A percentile compares a stretch with the other conserved stretches of the same genome.
Conservation (phyloP, 2,797 vertebrate species). For the Acipenser transmontanus region DNA sequence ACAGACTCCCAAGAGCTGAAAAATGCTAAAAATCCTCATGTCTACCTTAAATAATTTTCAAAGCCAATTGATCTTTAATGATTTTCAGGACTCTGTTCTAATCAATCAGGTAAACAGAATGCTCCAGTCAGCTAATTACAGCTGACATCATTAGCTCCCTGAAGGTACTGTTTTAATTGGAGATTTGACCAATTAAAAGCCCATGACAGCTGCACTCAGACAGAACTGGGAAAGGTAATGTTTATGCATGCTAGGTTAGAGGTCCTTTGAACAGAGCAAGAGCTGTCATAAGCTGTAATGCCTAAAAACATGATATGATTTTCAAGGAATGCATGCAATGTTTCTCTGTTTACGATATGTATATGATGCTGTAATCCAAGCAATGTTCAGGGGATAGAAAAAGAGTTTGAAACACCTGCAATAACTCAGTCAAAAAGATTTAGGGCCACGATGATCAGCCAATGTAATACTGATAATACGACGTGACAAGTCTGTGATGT, state of each 20-base stretch:
- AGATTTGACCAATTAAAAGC: slow-evolving; percentile 23
- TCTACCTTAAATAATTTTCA: slow-evolving; percentile 6
- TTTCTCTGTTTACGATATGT: background rate
- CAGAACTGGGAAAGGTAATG: slow-evolving; percentile 8
- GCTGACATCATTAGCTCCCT: slow-evolving; percentile 19
- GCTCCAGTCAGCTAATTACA: slow-evolving; percentile 17
- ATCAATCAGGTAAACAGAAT: slow-evolving; percentile 17
- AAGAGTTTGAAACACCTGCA: too few species aligned
- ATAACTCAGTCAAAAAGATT: too few species aligned
- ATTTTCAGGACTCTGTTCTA: slow-evolving; percentile 13
- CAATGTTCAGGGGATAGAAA: background rate
- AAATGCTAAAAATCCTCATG: background rate
- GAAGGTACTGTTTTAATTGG: slow-evolving; percentile 25
- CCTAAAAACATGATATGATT: background rate
- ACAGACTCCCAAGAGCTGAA: background rate
- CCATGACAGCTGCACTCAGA: slow-evolving; percentile 16
- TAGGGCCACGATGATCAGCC: too few species aligned
- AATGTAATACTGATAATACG: too few species aligned
- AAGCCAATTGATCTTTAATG: slow-evolving; percentile 7
- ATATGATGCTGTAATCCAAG: background rate
- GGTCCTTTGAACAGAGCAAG: slow-evolving; percentile 15
- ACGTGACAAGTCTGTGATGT: too few species aligned
- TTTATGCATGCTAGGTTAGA: slow-evolving; percentile 14
- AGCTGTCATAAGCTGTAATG: slow-evolving; percentile 12
- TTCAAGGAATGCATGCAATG: slow-evolving; percentile 1